Percentiles rank a stretch among this genome's conserved stretches.
Conservation (phyloP, 2,797 vertebrate species). For the Melopsittacus undulatus region DNA sequence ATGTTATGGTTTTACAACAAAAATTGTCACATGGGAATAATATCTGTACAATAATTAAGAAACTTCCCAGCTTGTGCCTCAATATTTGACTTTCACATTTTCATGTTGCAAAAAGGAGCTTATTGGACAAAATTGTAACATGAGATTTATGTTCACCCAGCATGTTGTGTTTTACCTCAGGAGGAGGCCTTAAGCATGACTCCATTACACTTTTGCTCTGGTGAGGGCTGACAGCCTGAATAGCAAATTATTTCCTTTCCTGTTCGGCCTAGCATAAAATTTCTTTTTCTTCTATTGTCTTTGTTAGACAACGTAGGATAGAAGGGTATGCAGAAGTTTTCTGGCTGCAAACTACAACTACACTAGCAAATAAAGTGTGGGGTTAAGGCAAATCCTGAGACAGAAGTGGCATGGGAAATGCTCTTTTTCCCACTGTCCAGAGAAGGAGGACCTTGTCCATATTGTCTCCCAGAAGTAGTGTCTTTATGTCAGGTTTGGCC, state of each 20-base stretch:
- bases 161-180: not conserved
- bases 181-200: not conserved
- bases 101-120: not conserved
- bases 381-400: fast-evolving
- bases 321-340: not conserved
- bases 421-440: not conserved
- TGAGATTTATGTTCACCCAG: not conserved
- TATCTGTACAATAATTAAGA: not conserved
- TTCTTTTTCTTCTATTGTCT: not conserved
- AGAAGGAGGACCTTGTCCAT: not conserved
- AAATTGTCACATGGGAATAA: not conserved
- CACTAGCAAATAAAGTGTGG: not conserved
- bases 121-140: not conserved
- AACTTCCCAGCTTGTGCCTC: not conserved
- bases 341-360: not conserved
- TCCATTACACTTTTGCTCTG: not conserved
- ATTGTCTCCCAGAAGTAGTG: fast-evolving
- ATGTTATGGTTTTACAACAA: not conserved
- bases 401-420: not conserved
- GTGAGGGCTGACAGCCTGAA: not conserved
- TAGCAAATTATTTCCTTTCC: not conserved
- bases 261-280: not conserved
- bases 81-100: not conserved
- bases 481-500: not conserved
- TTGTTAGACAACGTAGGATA: not conserved